Percentiles rank a stretch among this genome's conserved stretches.
Conservation (phyloP, 1,140 invertebrate species). For the Parasteatoda tepidariorum region DNA sequence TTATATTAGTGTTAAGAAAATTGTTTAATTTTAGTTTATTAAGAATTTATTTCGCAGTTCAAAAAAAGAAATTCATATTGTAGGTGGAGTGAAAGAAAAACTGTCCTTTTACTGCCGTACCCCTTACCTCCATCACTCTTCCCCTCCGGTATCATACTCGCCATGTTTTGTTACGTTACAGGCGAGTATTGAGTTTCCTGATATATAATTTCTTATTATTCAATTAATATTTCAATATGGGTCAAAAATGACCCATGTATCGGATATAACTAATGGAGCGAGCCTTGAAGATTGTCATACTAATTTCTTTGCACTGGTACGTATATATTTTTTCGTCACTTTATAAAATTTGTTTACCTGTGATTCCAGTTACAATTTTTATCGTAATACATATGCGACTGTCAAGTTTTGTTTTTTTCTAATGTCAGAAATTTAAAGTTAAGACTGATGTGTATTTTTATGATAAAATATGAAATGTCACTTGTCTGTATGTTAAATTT, state of each 20-base stretch:
- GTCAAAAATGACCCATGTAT: slow-evolving; percentile 49
- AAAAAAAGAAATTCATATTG: neutral
- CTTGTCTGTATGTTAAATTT: no score
- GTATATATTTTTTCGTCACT: slow-evolving; percentile 68
- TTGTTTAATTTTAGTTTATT: no score
- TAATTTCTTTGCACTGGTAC: slow-evolving; percentile 99
- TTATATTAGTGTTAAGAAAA: neutral
- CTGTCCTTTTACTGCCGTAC: slow-evolving; percentile 28
- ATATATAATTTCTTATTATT: slow-evolving; percentile 20
- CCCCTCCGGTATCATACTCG: slow-evolving; percentile 40
- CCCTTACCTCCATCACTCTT: neutral
- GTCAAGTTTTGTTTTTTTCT: no score
- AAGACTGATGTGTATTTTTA: no score
- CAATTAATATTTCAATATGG: slow-evolving; percentile 35
- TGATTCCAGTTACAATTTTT: neutral
- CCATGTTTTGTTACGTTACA: slow-evolving; percentile 59
- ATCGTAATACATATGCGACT: neutral
- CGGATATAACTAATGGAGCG: slow-evolving; percentile 89
- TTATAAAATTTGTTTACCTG: neutral
- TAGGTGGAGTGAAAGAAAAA: neutral
- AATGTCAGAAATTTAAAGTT: no score
- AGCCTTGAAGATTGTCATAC: slow-evolving; percentile 99
- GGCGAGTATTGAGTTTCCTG: slow-evolving; percentile 37
- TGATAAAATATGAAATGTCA: no score
- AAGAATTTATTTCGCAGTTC: no score